Percentiles rank a stretch among this genome's conserved stretches.
Evolutionary conservation across 1,140 invertebrate species (phyloP).

Genomic region (Drosophila carrolli): DNA sequence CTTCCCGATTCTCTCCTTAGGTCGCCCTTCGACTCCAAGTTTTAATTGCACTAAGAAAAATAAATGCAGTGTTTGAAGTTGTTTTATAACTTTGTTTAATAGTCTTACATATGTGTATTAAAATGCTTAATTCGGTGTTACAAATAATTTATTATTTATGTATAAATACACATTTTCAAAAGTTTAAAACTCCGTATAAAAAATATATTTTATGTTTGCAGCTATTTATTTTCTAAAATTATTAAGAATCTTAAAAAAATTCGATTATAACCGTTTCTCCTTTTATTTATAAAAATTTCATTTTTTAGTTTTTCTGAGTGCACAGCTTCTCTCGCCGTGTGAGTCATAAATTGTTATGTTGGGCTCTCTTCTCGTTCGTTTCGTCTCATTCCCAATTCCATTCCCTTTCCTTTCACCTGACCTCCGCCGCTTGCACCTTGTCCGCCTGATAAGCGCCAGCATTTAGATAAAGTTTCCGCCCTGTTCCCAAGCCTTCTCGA

Average conservation of each 20-base stretch:
- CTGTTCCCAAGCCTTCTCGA: conserved; percentile 20
- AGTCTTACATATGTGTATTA: too few species aligned
- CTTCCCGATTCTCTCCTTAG: conserved; percentile 12
- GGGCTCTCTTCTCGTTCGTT: conserved; percentile 24
- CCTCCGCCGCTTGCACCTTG: conserved; percentile 14
- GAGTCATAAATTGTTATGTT: conserved; percentile 67
- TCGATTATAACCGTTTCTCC: background rate
- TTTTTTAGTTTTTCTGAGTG: conserved; percentile 29
- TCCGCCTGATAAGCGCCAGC: conserved; percentile 72
- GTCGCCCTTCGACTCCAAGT: background rate
- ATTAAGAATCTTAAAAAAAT: too few species aligned
- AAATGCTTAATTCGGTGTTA: too few species aligned
- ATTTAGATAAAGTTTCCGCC: conserved; percentile 67
- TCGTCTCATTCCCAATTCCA: conserved; percentile 9
- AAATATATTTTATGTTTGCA: too few species aligned
- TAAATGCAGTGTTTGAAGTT: background rate
- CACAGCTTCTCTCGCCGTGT: conserved; percentile 51
- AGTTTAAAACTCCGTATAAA: too few species aligned
- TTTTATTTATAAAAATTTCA: background rate
- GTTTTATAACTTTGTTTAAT: background rate
- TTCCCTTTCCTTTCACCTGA: conserved; percentile 27
- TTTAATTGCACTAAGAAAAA: conserved; percentile 16
- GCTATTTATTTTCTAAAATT: too few species aligned
- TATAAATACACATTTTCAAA: too few species aligned
- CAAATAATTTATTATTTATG: too few species aligned